These are phyloP conservation scores for Acropternis orthonyx DNA, from an alignment of 2,797 vertebrate species.

Conservation along the genomic window DNA sequence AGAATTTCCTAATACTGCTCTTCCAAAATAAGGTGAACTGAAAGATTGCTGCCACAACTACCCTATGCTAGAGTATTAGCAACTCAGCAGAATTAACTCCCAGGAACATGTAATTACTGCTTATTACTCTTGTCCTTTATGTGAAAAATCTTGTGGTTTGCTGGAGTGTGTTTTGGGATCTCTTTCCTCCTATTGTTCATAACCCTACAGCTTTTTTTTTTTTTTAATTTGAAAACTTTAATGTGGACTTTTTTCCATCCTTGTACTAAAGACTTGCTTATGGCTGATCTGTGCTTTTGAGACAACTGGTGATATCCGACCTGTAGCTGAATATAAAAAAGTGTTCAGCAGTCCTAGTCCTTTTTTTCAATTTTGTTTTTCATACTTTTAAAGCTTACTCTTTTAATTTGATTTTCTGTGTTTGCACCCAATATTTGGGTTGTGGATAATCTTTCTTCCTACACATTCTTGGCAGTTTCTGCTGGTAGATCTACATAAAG, in stretches of 20 bases:
- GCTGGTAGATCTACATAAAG: background rate
- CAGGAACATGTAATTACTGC: background rate
- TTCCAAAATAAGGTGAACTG: background rate
- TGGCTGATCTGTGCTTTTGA: background rate
- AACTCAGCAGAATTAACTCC: background rate
- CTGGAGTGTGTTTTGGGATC: background rate
- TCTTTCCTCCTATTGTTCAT: background rate
- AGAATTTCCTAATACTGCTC: background rate
- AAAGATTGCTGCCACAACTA: background rate
- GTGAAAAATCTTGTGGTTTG: background rate
- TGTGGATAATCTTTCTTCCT: background rate
- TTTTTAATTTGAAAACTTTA: background rate
- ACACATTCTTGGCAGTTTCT: background rate
- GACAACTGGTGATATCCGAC: background rate
- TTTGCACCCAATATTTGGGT: background rate
- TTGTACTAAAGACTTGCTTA: background rate
- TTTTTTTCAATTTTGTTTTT: background rate
- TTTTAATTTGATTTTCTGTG: background rate
- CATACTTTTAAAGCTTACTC: background rate
- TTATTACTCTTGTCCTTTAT: background rate
- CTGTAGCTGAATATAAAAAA: background rate
- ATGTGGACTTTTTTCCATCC: background rate
- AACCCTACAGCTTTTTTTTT: background rate
- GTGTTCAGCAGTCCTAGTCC: background rate
- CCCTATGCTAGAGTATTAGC: background rate